These are phyloP conservation scores for Galaxias olidus DNA, from an alignment of 2,797 vertebrate genomes.

Conservation along the genomic window DNA sequence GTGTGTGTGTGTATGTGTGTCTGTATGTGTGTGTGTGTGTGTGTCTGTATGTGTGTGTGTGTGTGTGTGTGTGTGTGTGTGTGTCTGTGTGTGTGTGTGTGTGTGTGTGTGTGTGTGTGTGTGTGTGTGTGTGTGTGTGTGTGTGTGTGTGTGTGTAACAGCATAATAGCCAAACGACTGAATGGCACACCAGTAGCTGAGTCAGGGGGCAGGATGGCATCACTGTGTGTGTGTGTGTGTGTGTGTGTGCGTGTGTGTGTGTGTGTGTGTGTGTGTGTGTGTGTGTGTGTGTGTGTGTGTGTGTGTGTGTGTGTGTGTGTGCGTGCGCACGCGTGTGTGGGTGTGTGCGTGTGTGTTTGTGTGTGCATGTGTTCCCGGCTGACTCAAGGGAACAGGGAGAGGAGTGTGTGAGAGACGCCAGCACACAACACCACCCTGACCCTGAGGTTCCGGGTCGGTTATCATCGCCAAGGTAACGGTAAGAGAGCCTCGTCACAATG, in stretches of 20 bases:
- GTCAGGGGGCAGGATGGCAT: neutral
- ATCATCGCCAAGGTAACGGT: too few species aligned
- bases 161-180: too few species aligned
- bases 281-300: neutral
- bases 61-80: slow-evolving; percentile 18
- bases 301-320: too few species aligned
- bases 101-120: slow-evolving; percentile 2
- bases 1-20: slow-evolving; percentile 60
- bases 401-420: neutral
- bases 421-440: too few species aligned
- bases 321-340: slow-evolving; percentile 45
- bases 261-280: neutral
- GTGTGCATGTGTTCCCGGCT: slow-evolving; percentile 47
- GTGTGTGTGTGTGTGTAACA: neutral
- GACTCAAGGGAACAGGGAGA: slow-evolving; percentile 44
- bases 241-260: neutral
- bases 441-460: too few species aligned
- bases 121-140: slow-evolving; percentile 16
- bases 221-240: neutral
- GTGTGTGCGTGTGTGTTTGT: too few species aligned
- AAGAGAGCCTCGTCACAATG: too few species aligned
- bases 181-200: too few species aligned
- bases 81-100: slow-evolving; percentile 14
- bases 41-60: slow-evolving; percentile 5
- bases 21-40: slow-evolving; percentile 28